Evolutionary conservation across 2,797 vertebrate species (phyloP).

Genomic region (Premnoplex brunnescens): DNA sequence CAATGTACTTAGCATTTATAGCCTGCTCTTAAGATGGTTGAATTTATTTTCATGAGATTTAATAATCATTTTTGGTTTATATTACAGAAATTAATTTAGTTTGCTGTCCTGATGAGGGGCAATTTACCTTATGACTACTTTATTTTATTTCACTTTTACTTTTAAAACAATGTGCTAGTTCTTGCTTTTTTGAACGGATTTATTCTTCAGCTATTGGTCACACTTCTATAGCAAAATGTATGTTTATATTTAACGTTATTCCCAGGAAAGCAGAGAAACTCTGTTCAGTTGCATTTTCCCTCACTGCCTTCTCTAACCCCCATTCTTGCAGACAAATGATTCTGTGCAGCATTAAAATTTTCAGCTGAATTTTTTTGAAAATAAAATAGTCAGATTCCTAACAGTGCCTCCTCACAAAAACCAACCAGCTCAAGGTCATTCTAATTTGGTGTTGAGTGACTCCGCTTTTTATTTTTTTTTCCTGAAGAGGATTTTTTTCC

Average conservation of each 20-base stretch:
- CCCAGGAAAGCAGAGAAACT: not conserved
- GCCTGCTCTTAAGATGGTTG: not conserved
- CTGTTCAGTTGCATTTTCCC: not conserved
- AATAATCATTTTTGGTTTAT: not conserved
- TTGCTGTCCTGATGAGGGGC: not conserved
- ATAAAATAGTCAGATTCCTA: not conserved
- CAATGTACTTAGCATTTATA: not conserved
- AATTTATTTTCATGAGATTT: slow-evolving; percentile 32
- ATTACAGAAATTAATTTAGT: slow-evolving; percentile 30
- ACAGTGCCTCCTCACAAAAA: not conserved
- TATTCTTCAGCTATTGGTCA: not conserved
- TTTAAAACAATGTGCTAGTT: not conserved
- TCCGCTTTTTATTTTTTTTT: not conserved
- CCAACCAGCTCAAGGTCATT: not conserved
- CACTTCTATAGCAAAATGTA: not conserved
- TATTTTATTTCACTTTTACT: slow-evolving; percentile 21
- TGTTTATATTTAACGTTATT: not conserved
- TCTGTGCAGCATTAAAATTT: not conserved
- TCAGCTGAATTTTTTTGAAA: not conserved
- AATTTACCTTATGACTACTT: not conserved
- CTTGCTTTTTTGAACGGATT: not conserved
- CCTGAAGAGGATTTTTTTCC: not conserved
- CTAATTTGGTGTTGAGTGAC: not conserved
- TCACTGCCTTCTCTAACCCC: not conserved
- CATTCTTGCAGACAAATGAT: not conserved